phyloP scores from a whole-genome alignment of 2,888 invertebrate genomes.

The Macrosiphum euphorbiae region DNA sequence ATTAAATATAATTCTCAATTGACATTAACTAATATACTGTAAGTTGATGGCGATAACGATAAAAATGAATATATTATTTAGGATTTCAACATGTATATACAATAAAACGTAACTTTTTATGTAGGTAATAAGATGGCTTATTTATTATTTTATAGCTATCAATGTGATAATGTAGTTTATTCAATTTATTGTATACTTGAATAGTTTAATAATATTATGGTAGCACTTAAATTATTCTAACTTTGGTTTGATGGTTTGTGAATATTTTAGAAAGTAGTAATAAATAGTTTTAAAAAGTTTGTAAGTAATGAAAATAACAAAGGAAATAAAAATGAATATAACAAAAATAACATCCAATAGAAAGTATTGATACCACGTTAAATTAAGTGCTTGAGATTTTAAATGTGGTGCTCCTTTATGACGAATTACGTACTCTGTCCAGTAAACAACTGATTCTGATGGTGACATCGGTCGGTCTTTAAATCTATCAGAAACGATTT shows the following conservation, averaged over 20 bases:
- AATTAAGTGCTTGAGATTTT: not conserved
- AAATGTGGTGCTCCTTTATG: slow-evolving; percentile 32
- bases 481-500: slow-evolving; percentile 1
- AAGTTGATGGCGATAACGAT: too few relatives aligned
- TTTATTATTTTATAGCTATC: not conserved
- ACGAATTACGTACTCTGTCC: slow-evolving; percentile 38
- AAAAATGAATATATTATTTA: not conserved
- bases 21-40: too few relatives aligned
- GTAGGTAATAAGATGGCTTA: not conserved
- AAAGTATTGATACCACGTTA: slow-evolving; percentile 28
- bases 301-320: not conserved
- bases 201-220: not conserved
- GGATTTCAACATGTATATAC: not conserved
- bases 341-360: slow-evolving; percentile 8
- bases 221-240: not conserved
- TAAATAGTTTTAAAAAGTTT: not conserved
- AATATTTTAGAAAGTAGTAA: not conserved
- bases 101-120: too few relatives aligned
- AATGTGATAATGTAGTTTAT: not conserved
- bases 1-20: not conserved
- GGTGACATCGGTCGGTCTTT: slow-evolving; percentile 38
- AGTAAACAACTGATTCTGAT: not conserved
- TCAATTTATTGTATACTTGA: not conserved
- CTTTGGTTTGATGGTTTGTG: not conserved
- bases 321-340: not conserved